Evolutionary conservation across 2,113 vertebrate genomes (phyloP).

Genomic region (Proteles cristata): DNA sequence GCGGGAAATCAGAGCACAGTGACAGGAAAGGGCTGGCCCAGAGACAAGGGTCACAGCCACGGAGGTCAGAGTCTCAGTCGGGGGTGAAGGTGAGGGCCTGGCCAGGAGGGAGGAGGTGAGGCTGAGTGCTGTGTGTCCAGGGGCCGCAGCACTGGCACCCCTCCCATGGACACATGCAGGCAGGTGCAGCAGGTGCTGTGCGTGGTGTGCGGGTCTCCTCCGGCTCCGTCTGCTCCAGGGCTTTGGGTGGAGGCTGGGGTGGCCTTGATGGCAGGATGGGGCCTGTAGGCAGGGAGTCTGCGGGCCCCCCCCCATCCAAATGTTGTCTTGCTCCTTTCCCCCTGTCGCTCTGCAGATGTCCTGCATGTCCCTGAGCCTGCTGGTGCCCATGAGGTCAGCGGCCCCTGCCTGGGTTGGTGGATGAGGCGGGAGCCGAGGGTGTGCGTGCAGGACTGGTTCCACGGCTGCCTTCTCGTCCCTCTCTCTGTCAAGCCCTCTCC

Average conservation of each 20-base stretch:
- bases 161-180: neutral
- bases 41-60: neutral
- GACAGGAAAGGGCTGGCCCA: neutral
- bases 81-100: neutral
- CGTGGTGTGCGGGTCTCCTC: neutral
- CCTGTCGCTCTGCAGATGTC: constrained; percentile 17
- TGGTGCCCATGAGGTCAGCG: neutral
- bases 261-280: neutral
- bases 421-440: fast-evolving
- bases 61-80: neutral
- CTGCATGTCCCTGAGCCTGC: neutral
- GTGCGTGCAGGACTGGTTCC: neutral
- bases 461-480: neutral
- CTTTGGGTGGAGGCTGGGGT: neutral
- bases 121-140: neutral
- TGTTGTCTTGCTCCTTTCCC: neutral
- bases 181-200: neutral
- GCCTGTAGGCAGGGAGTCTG: neutral
- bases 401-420: neutral
- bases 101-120: neutral
- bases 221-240: neutral
- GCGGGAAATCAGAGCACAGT: neutral
- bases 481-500: neutral
- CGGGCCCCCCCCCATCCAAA: neutral
- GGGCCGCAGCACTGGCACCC: neutral